Evolutionary conservation across 1,140 invertebrate genomes (phyloP).

Genomic region (Triops cancriformis): DNA sequence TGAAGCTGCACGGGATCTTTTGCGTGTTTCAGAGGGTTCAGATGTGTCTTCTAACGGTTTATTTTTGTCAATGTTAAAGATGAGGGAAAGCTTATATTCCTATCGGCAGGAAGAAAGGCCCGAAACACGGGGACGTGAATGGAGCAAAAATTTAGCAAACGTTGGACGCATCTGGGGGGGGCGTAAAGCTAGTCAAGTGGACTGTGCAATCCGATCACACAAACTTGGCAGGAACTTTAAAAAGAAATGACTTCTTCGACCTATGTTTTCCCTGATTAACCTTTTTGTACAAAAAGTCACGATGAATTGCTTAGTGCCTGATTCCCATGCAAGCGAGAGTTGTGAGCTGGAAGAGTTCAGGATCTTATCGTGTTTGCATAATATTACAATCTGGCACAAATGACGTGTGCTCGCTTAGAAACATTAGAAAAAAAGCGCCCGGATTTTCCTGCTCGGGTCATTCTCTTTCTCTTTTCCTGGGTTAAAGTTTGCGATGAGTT

Average conservation of each 20-base stretch:
- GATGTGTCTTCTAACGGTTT: neutral
- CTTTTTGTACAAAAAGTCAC: neutral
- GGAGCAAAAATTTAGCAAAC: neutral
- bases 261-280: neutral
- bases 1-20: neutral
- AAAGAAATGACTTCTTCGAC: neutral
- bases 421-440: neutral
- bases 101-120: neutral
- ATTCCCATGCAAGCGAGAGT: neutral
- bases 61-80: neutral
- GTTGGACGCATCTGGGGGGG: no score
- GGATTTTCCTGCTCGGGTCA: neutral
- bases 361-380: slow-evolving; percentile 10
- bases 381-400: slow-evolving; percentile 11
- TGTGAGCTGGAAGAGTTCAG: slow-evolving; percentile 8
- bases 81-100: neutral
- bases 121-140: neutral
- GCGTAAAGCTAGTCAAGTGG: neutral
- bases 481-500: neutral
- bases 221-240: neutral
- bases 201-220: slow-evolving; percentile 12
- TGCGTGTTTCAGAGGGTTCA: neutral
- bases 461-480: neutral
- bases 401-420: neutral
- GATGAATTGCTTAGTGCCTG: slow-evolving; percentile 7